Base-by-base conservation (phyloP, 2,888 invertebrate species). In the Drosophila testacea region DNA sequence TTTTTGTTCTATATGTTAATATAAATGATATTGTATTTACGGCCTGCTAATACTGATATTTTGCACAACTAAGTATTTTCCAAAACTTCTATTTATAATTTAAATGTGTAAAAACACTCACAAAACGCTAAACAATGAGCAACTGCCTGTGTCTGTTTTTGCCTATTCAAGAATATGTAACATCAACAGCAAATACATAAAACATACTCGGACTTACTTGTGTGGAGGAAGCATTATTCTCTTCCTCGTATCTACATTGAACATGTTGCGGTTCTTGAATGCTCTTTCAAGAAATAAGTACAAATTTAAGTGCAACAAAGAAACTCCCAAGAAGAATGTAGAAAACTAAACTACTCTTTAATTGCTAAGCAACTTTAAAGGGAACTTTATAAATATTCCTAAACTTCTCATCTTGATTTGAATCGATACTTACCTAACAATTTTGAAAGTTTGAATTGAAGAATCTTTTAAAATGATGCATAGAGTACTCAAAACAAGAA, bases 151-250 rank as follows among this genome's bases (percentile, higher is more conserved):
- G 47, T 13, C 22, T 61, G 69, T 42, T 34, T 54, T 44, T 54
- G 48, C 52, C 36, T 56, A 46, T 68, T 38, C 42, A 73, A 44
- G 71, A 71, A 62, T 75, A 78, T 85, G 77, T 83, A 79, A 73
- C 50, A 71, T 55, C 62, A 46, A 42, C 50, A 64, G 57, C 54
- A 39, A 61, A 59, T 44, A 55, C 63, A 75, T 75, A 55, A 63
- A 59, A 54, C 75, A 73, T 74, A 61, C 61, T 59, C 34, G 27
- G 50, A 34, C 38, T 47, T n/a, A n/a, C 22, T 30, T 27, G 9
- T 11, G 27, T 22, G 27, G n/a, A 22, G 22, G 50, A 6, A 64
- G 56, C 48, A 65, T 59, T 59, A 55, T 62, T 65, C 69, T 79
- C 59, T 55, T 54, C 22, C 62, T 56, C 56, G 60, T 69, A 67